These are phyloP conservation scores for Gymnocheta viridis DNA, from an alignment of 2,888 invertebrate species.

Conservation along the genomic window DNA sequence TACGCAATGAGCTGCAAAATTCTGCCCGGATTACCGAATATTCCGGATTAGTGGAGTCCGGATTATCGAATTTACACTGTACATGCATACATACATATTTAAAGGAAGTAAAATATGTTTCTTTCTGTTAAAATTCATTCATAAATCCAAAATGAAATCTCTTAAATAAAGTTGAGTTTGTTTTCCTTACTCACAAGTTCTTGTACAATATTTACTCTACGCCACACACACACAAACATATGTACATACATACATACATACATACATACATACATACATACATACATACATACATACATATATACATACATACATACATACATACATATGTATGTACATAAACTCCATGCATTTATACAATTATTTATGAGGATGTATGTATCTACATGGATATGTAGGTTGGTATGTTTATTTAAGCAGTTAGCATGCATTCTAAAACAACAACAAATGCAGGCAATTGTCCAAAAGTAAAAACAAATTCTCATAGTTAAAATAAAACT, in stretches of 20 bases:
- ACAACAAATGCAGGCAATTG: neutral
- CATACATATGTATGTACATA: neutral
- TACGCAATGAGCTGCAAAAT: no score
- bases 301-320: neutral
- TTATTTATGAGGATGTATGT: neutral
- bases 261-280: neutral
- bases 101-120: neutral
- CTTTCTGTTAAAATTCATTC: neutral
- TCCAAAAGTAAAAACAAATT: neutral
- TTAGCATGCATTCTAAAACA: conserved; percentile 2
- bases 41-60: no score
- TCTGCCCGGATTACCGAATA: no score
- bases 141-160: neutral
- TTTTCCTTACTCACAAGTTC: neutral
- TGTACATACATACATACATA: neutral
- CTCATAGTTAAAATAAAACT: neutral
- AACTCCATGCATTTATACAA: neutral
- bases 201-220: no score
- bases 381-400: no score
- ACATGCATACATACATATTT: no score
- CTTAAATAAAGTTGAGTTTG: neutral
- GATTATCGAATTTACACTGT: no score
- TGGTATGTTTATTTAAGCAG: neutral
- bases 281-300: neutral
- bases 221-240: no score